These are phyloP conservation scores for Oryzias dopingdopingensis DNA, from an alignment of 2,797 vertebrate genomes.

Conservation along the genomic window DNA sequence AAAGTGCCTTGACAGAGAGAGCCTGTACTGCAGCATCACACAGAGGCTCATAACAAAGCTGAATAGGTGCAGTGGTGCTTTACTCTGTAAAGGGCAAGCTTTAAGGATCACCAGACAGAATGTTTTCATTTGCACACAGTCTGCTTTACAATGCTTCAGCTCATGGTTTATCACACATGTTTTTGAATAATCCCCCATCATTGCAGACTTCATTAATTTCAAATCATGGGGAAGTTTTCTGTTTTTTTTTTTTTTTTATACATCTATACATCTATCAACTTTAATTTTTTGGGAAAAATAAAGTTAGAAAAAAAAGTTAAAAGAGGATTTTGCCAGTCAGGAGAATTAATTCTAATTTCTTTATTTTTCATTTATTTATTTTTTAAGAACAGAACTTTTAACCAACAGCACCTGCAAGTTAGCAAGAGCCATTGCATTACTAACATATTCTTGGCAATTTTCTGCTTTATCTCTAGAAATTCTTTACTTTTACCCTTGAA, in stretches of 20 bases:
- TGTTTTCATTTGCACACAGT: conserved; percentile 49
- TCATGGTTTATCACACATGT: not conserved
- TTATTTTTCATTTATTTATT: too few relatives aligned
- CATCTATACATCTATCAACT: not conserved
- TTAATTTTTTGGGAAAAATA: too few relatives aligned
- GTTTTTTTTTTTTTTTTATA: too few relatives aligned
- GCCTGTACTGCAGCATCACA: conserved; percentile 28
- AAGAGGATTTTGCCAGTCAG: too few relatives aligned
- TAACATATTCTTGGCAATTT: too few relatives aligned
- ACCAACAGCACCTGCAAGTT: too few relatives aligned
- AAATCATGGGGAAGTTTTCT: not conserved
- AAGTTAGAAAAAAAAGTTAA: too few relatives aligned
- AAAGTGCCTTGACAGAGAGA: conserved; percentile 30
- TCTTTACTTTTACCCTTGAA: too few relatives aligned
- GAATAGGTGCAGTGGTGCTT: conserved; percentile 52
- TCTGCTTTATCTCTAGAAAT: too few relatives aligned
- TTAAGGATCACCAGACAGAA: conserved; percentile 60
- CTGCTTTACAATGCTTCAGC: conserved; percentile 38
- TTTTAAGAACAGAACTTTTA: too few relatives aligned
- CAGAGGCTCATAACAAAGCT: conserved; percentile 20
- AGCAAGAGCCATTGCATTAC: too few relatives aligned
- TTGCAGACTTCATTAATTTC: not conserved
- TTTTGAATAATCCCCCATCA: conserved; percentile 3
- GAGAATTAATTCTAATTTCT: too few relatives aligned
- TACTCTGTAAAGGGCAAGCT: conserved; percentile 62